Conservation (phyloP, 2,888 invertebrate species). For the Andrena flavipes region DNA sequence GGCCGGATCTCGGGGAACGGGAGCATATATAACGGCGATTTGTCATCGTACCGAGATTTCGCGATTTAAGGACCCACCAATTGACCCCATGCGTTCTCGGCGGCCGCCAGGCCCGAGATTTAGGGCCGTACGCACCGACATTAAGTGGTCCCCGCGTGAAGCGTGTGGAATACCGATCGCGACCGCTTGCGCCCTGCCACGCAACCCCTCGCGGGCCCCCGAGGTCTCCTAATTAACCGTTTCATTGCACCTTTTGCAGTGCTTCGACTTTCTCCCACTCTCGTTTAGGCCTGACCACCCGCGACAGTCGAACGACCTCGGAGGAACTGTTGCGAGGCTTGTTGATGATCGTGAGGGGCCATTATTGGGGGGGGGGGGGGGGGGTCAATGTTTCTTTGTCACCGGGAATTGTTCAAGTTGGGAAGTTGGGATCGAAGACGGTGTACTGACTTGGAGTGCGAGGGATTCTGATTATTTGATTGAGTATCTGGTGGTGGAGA, state of each 20-base stretch:
- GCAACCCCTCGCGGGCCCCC: conserved; percentile 17
- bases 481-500: too few relatives aligned
- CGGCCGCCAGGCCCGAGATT: conserved; percentile 35
- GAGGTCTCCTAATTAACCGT: conserved; percentile 57
- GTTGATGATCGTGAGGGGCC: background rate
- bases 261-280: background rate
- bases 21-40: conserved; percentile 65
- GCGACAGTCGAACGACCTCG: conserved; percentile 18
- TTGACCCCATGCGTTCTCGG: conserved; percentile 58
- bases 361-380: background rate
- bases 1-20: conserved; percentile 33
- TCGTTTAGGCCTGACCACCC: conserved; percentile 34
- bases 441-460: background rate
- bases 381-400: background rate
- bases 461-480: background rate
- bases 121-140: conserved; percentile 40
- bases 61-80: conserved; percentile 65
- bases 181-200: conserved; percentile 30
- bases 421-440: background rate
- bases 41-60: conserved; percentile 60
- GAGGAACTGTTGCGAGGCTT: background rate
- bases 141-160: conserved; percentile 52
- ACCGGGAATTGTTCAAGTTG: background rate
- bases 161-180: conserved; percentile 51
- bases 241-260: conserved; percentile 50